Percentiles rank a stretch among this genome's conserved stretches.
Conservation (phyloP, 2,888 invertebrate species). For the Bibio marci region DNA sequence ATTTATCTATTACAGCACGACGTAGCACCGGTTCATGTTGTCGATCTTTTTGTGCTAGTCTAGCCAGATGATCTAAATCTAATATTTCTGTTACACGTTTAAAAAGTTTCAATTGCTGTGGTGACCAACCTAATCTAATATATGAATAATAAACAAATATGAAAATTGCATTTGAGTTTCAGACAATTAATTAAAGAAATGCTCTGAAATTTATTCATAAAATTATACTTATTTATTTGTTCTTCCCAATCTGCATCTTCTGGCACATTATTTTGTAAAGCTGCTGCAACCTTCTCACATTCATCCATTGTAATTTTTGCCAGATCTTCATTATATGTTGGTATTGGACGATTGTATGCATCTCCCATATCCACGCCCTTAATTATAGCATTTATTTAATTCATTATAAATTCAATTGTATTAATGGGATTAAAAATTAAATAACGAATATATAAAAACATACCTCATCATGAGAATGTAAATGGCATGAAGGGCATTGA, state of each 20-base stretch:
- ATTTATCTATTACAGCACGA: slow-evolving; percentile 50
- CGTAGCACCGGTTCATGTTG: slow-evolving; percentile 50
- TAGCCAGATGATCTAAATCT: slow-evolving; percentile 44
- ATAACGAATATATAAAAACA: slow-evolving; percentile 1
- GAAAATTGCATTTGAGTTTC: no score
- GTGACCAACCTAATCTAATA: slow-evolving; percentile 44
- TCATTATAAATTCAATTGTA: not conserved
- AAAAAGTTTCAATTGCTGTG: slow-evolving; percentile 46
- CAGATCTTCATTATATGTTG: slow-evolving; percentile 39
- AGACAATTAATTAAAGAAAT: slow-evolving; percentile 2
- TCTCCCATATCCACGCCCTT: slow-evolving; percentile 31
- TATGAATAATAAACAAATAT: slow-evolving; percentile 11
- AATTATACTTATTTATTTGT: slow-evolving; percentile 38
- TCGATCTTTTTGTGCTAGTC: slow-evolving; percentile 40
- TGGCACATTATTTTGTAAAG: slow-evolving; percentile 36
- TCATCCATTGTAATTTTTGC: slow-evolving; percentile 52
- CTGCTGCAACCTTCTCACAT: slow-evolving; percentile 44
- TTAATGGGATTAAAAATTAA: no score
- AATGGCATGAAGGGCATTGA: slow-evolving; percentile 26
- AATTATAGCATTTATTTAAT: no score
- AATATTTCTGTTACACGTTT: slow-evolving; percentile 45
- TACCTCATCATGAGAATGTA: slow-evolving; percentile 21
- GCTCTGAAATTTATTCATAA: not conserved
- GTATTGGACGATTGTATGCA: slow-evolving; percentile 24
- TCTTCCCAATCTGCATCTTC: slow-evolving; percentile 51